phyloP scores from a whole-genome alignment of 2,888 invertebrate species.

The Marasmarcha lunaedactyla region DNA sequence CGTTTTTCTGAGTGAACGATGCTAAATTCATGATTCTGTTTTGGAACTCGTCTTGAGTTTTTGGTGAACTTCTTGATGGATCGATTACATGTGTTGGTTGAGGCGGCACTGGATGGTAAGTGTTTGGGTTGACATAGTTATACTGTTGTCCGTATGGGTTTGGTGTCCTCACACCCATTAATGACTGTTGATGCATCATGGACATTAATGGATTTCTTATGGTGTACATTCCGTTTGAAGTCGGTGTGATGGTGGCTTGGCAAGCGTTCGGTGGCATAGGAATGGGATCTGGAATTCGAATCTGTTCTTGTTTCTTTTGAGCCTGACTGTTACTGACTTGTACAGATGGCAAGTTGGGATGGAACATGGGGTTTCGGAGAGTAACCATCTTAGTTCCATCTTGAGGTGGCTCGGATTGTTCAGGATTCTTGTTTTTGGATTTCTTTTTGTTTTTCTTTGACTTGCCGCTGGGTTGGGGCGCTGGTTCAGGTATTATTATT shows the following conservation, averaged over 20 bases:
- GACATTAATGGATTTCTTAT: conserved; percentile 81
- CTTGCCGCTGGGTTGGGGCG: conserved; percentile 27
- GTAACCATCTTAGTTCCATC: conserved; percentile 78
- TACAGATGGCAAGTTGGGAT: conserved; percentile 61
- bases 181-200: conserved; percentile 54
- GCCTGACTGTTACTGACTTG: conserved; percentile 20
- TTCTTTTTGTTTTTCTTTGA: conserved; percentile 65
- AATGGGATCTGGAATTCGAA: conserved; percentile 53
- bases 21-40: conserved; percentile 48
- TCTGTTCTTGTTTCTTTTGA: conserved; percentile 36
- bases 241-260: conserved; percentile 63
- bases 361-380: conserved; percentile 83
- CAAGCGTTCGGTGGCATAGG: conserved; percentile 60
- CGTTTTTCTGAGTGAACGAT: conserved; percentile 56
- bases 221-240: conserved; percentile 81
- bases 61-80: conserved; percentile 23
- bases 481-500: conserved; percentile 32
- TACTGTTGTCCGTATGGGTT: conserved; percentile 33
- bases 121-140: conserved; percentile 40
- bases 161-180: conserved; percentile 37
- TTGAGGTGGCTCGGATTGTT: conserved; percentile 26
- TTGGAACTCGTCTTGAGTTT: conserved; percentile 39
- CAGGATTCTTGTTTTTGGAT: conserved; percentile 50
- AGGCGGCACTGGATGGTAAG: conserved; percentile 24
- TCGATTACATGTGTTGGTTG: conserved; percentile 14